phyloP scores from a whole-genome alignment of 1,140 invertebrate genomes.

The Bombus superbus region DNA sequence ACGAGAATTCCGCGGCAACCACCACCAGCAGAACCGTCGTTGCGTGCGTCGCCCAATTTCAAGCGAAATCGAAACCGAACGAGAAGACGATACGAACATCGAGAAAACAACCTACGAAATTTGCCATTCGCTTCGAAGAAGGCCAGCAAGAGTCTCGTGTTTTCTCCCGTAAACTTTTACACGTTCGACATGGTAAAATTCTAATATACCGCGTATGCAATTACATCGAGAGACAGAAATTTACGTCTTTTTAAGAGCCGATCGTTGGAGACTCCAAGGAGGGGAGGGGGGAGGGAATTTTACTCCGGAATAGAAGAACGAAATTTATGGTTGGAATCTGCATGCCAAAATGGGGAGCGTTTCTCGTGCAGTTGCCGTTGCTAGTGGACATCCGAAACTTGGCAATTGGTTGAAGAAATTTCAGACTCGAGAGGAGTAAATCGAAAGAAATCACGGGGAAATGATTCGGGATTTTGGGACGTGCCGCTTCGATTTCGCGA shows the following conservation, averaged over 20 bases:
- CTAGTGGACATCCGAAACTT: background rate
- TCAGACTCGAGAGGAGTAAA: background rate
- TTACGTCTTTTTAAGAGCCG: background rate
- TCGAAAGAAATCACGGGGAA: slow-evolving; percentile 24
- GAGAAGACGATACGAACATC: background rate
- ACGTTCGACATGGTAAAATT: slow-evolving; percentile 33
- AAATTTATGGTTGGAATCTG: slow-evolving; percentile 22
- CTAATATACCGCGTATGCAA: slow-evolving; percentile 11
- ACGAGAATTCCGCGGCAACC: slow-evolving; percentile 39
- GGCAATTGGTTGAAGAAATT: background rate
- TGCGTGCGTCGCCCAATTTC: slow-evolving; percentile 26
- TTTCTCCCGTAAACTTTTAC: slow-evolving; percentile 13
- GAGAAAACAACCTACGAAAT: slow-evolving; percentile 15
- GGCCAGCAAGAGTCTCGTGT: slow-evolving; percentile 34
- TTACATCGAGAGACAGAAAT: slow-evolving; percentile 29
- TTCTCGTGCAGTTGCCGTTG: background rate
- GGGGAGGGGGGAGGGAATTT: background rate
- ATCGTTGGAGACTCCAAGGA: too few relatives aligned
- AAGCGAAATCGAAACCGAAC: background rate
- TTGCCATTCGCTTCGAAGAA: slow-evolving; percentile 7
- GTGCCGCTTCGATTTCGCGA: background rate
- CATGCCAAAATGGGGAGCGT: background rate
- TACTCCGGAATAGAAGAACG: background rate
- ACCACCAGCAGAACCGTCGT: slow-evolving; percentile 2
- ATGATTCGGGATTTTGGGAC: background rate